Conservation (phyloP, 2,113 vertebrate species). For the Prunella himalayana region DNA sequence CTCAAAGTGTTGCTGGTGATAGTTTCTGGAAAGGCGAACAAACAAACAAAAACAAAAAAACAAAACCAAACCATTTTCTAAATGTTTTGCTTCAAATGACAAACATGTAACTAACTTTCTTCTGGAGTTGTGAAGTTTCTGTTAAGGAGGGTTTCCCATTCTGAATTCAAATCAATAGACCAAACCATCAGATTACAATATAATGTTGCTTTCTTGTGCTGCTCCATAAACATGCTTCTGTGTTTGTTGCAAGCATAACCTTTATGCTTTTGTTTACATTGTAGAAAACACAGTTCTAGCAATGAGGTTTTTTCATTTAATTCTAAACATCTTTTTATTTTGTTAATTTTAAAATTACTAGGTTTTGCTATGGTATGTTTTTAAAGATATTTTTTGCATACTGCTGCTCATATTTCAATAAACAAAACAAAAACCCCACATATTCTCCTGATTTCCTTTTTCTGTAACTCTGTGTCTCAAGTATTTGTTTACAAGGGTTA, state of each 20-base stretch:
- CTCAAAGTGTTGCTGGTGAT: not conserved
- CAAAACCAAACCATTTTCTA: not conserved
- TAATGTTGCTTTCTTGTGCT: conserved; percentile 44
- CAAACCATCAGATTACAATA: conserved; percentile 9
- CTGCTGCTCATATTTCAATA: conserved; percentile 76
- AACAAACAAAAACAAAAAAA: not conserved
- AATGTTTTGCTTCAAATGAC: not conserved
- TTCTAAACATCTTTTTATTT: conserved; percentile 68
- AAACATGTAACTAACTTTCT: not conserved
- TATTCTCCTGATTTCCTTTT: not conserved
- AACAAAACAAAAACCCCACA: conserved; percentile 50
- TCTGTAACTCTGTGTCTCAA: not conserved
- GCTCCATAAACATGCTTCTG: conserved; percentile 60
- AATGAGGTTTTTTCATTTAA: conserved; percentile 55
- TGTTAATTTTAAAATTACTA: conserved; percentile 63
- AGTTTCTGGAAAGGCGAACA: not conserved
- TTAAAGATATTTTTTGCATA: conserved; percentile 76
- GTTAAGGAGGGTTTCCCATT: conserved; percentile 8
- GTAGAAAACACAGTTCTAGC: conserved; percentile 65
- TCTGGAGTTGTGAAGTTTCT: not conserved
- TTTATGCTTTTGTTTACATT: conserved; percentile 65
- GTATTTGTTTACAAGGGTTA: not conserved
- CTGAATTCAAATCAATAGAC: conserved; percentile 46
- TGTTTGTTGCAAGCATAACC: conserved; percentile 58
- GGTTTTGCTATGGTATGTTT: conserved; percentile 71